A percentile compares a stretch with the other conserved stretches of the same genome.
These are phyloP conservation scores for Pachyuromys duprasi DNA, from an alignment of 2,797 vertebrate genomes.

Conservation along the genomic window DNA sequence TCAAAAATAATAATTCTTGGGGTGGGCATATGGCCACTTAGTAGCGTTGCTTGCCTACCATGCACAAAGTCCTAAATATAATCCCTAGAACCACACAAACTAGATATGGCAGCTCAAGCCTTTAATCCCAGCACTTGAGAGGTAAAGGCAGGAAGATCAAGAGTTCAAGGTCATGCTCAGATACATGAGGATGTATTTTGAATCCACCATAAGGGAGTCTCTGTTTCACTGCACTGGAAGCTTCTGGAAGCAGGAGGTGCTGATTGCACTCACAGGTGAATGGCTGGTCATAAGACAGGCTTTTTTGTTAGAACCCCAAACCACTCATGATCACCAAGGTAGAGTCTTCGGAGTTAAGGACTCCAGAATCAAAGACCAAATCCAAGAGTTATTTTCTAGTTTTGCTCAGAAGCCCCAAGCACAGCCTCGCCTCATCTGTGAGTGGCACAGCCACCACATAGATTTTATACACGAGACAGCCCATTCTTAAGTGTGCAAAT, in stretches of 20 bases:
- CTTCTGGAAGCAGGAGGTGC: not conserved
- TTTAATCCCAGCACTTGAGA: not conserved
- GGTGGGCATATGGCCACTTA: not conserved
- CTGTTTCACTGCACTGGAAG: not conserved
- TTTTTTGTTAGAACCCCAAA: not conserved
- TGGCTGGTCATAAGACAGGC: not conserved
- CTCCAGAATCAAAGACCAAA: constrained; percentile 37
- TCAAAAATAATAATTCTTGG: not conserved
- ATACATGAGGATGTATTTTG: not conserved
- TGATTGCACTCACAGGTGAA: not conserved
- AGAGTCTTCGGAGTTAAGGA: constrained; percentile 43
- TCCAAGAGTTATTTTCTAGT: constrained; percentile 60
- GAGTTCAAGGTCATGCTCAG: not conserved
- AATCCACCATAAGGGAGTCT: not conserved
- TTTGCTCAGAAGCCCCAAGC: constrained; percentile 49
- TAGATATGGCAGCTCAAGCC: not conserved
- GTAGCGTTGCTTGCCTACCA: not conserved
- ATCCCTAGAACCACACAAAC: not conserved
- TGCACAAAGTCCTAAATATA: not conserved
- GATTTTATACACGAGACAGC: constrained; percentile 66
- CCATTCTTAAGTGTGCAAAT: constrained; percentile 77
- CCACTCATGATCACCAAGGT: not conserved
- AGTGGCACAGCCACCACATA: constrained; percentile 73
- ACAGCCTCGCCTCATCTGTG: not conserved
- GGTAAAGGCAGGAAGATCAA: not conserved